phyloP scores from a whole-genome alignment of 2,888 invertebrate species.

The Macrophya annulata region DNA sequence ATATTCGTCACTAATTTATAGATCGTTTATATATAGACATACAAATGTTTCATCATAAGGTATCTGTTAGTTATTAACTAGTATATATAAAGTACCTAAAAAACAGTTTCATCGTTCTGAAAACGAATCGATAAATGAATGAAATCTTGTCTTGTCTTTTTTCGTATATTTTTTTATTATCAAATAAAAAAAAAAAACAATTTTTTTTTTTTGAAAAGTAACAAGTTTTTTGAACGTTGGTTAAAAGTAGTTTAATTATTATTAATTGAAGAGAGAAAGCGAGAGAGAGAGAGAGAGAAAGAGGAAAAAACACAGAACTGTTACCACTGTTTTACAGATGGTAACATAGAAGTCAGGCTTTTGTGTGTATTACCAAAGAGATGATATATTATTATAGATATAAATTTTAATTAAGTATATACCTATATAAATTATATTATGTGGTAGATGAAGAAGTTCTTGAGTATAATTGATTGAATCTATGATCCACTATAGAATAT shows the following conservation, averaged over 20 bases:
- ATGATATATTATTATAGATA: background rate
- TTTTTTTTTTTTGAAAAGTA: too few species aligned
- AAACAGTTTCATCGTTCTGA: slow-evolving; percentile 8
- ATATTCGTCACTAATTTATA: slow-evolving; percentile 38
- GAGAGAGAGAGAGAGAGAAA: background rate
- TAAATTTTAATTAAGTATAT: too few species aligned
- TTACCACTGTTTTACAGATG: slow-evolving; percentile 35
- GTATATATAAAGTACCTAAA: slow-evolving; percentile 40
- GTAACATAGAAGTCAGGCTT: slow-evolving; percentile 13
- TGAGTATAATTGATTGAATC: background rate
- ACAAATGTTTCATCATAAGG: background rate
- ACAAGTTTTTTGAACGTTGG: slow-evolving; percentile 54
- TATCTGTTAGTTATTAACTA: slow-evolving; percentile 6
- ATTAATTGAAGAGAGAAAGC: slow-evolving; percentile 48
- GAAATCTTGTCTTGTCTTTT: background rate
- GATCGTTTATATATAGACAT: background rate
- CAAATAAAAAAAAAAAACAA: slow-evolving; percentile 1
- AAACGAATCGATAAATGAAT: background rate
- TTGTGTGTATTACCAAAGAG: slow-evolving; percentile 57
- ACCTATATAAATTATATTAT: slow-evolving; percentile 3
- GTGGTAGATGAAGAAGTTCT: background rate
- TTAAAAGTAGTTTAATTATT: slow-evolving; percentile 61
- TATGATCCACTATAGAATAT: background rate
- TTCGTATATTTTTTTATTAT: slow-evolving; percentile 14
- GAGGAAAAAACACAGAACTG: slow-evolving; percentile 13